Percentiles rank a stretch among this genome's conserved stretches.
These are phyloP conservation scores for Schizothorax lantsangensis DNA, from an alignment of 2,797 vertebrate genomes.

Conservation along the genomic window DNA sequence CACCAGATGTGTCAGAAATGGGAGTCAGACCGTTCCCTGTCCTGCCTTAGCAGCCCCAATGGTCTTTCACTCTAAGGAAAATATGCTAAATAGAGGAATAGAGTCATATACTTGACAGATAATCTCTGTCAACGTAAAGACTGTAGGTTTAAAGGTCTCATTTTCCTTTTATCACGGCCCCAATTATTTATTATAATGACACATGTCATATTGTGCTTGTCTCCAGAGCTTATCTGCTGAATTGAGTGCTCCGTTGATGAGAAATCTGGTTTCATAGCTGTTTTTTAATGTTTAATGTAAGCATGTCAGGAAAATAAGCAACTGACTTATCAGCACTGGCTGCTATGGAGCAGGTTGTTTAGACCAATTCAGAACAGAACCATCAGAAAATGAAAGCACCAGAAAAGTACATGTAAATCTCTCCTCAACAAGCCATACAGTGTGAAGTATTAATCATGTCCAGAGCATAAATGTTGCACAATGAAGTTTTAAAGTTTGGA, in stretches of 20 bases:
- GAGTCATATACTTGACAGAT: slow-evolving; percentile 26
- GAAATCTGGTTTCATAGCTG: not conserved
- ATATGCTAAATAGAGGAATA: slow-evolving; percentile 18
- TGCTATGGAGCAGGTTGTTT: not conserved
- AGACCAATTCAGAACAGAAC: not conserved
- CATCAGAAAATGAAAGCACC: not conserved
- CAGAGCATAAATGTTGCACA: not conserved
- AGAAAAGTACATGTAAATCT: not conserved
- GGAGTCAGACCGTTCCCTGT: slow-evolving; percentile 32
- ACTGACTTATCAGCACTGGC: not conserved
- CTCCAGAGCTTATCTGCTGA: slow-evolving; percentile 22
- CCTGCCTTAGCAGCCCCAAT: slow-evolving; percentile 22
- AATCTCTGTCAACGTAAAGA: slow-evolving; percentile 5
- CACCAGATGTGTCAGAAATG: slow-evolving; percentile 56
- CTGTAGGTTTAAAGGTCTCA: not conserved
- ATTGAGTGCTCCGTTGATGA: not conserved
- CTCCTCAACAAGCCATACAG: not conserved
- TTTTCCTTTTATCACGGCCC: not conserved
- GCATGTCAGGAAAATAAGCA: not conserved
- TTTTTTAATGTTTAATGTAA: not conserved
- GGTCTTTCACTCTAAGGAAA: not conserved
- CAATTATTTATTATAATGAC: slow-evolving; percentile 39
- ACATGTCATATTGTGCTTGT: slow-evolving; percentile 31
- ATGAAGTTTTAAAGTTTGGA: not conserved
- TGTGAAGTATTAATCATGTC: not conserved